These are phyloP conservation scores for Chiroxiphia lanceolata DNA, from an alignment of 2,797 vertebrate genomes.

Conservation along the genomic window DNA sequence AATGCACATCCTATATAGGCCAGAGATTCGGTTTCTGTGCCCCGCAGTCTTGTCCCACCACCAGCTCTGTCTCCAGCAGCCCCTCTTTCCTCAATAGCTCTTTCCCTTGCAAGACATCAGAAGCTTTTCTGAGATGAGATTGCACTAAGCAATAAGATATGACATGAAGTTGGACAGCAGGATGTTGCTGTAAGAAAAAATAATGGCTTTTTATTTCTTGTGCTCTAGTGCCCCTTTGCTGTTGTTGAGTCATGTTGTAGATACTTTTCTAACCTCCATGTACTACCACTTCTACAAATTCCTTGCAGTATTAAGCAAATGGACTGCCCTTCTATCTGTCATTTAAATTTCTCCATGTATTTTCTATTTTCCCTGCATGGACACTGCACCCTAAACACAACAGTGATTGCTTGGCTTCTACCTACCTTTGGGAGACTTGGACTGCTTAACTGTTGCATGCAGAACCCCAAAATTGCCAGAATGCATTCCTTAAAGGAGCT, in stretches of 20 bases:
- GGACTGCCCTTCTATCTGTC: neutral
- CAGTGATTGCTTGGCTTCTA: neutral
- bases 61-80: neutral
- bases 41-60: neutral
- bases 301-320: neutral
- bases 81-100: neutral
- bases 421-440: neutral
- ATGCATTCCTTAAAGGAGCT: neutral
- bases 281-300: neutral
- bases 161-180: neutral
- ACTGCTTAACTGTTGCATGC: neutral
- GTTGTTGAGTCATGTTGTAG: neutral
- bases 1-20: neutral
- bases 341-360: neutral
- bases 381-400: neutral
- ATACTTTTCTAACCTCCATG: neutral
- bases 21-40: neutral
- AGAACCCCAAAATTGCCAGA: neutral
- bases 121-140: neutral
- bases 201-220: neutral
- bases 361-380: neutral
- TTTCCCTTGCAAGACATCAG: neutral
- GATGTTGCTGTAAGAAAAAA: neutral
- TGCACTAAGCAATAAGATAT: neutral
- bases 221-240: neutral